Conservation (phyloP, 2,888 invertebrate species). For the Isotomurus palustris region DNA sequence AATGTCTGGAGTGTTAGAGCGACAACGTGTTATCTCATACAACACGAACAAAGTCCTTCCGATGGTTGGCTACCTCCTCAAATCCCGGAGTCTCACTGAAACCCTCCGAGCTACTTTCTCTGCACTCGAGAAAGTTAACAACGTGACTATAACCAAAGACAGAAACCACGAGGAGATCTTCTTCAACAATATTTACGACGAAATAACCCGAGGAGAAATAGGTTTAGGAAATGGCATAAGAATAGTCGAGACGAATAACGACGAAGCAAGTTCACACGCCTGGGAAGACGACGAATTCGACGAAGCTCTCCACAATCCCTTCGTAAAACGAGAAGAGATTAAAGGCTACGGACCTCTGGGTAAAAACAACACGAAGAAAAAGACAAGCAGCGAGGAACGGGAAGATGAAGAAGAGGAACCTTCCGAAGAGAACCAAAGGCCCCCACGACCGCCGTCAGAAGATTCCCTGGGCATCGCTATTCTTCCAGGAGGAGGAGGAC, state of each 20-base stretch:
- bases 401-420: constrained; percentile 1
- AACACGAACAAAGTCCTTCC: constrained; percentile 24
- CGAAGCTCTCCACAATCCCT: constrained; percentile 25
- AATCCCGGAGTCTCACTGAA: constrained; percentile 32
- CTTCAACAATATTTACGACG: constrained; percentile 30
- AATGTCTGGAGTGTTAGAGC: constrained; percentile 21
- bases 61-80: constrained; percentile 28
- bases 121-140: constrained; percentile 31
- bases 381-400: constrained; percentile 7
- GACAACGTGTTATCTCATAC: constrained; percentile 21
- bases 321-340: constrained; percentile 5
- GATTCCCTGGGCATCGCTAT: too few relatives aligned
- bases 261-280: constrained; percentile 22
- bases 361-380: constrained; percentile 16
- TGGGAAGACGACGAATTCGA: constrained; percentile 40
- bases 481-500: too few relatives aligned
- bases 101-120: constrained; percentile 26
- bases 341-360: constrained; percentile 16
- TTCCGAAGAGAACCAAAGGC: constrained; percentile 7
- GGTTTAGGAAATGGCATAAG: constrained; percentile 26
- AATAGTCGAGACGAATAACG: constrained; percentile 30
- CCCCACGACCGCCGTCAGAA: too few relatives aligned
- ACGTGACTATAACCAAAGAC: constrained; percentile 28
- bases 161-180: constrained; percentile 17
- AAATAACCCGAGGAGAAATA: constrained; percentile 26